Conservation (phyloP, 2,888 invertebrate genomes). For the Cloeon dipterum region DNA sequence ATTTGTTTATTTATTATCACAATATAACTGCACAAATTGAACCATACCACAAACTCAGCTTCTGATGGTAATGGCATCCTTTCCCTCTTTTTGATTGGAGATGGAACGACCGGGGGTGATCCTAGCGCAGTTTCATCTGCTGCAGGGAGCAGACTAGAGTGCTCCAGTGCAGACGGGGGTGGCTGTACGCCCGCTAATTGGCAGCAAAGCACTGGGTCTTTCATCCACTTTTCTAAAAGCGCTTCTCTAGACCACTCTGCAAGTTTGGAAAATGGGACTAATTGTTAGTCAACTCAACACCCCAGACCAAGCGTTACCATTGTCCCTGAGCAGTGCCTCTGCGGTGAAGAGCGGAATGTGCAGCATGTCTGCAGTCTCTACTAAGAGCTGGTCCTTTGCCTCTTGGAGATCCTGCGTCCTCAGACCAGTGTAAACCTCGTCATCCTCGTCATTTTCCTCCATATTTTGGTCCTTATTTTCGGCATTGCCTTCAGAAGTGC, state of each 20-base stretch:
- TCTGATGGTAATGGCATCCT: background rate
- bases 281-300: slow-evolving; percentile 1
- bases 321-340: slow-evolving; percentile 37
- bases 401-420: slow-evolving; percentile 42
- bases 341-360: slow-evolving; percentile 44
- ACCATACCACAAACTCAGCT: background rate
- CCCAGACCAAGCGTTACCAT: too few relatives aligned
- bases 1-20: background rate
- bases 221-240: slow-evolving; percentile 41
- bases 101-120: background rate
- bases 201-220: slow-evolving; percentile 36
- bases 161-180: slow-evolving; percentile 25
- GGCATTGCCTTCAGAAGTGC: too few relatives aligned
- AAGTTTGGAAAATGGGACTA: slow-evolving; percentile 7
- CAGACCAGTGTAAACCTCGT: slow-evolving; percentile 32
- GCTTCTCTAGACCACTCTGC: slow-evolving; percentile 43
- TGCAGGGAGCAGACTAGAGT: slow-evolving; percentile 11
- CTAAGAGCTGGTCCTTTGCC: slow-evolving; percentile 41
- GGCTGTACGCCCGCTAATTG: slow-evolving; percentile 39
- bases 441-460: slow-evolving; percentile 12
- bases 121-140: background rate
- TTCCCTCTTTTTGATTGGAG: background rate
- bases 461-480: slow-evolving; percentile 1
- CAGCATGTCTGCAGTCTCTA: slow-evolving; percentile 46
- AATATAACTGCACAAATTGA: background rate